These are phyloP conservation scores for Nomada lathburiana DNA, from an alignment of 2,888 invertebrate species.

Conservation along the genomic window DNA sequence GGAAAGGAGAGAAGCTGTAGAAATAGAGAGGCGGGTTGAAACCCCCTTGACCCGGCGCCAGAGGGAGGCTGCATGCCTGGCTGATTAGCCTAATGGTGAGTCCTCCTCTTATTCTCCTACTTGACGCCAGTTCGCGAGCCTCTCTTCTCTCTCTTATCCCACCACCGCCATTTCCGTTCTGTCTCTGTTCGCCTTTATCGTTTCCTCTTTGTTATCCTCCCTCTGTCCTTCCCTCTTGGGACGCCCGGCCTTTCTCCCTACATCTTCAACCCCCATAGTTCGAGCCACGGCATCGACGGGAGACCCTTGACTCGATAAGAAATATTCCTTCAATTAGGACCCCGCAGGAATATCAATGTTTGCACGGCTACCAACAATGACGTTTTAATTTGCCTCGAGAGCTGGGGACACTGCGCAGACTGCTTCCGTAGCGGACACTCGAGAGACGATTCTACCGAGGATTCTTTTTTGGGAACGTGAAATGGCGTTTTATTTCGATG, in stretches of 20 bases:
- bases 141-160: conserved; percentile 67
- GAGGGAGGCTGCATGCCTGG: conserved; percentile 79
- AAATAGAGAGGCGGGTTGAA: conserved; percentile 76
- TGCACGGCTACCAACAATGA: conserved; percentile 51
- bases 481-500: no score
- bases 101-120: conserved; percentile 81
- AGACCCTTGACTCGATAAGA: conserved; percentile 78
- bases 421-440: neutral
- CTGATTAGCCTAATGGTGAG: conserved; percentile 84
- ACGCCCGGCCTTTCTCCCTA: conserved; percentile 54
- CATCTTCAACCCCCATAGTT: conserved; percentile 44
- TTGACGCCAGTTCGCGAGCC: conserved; percentile 82
- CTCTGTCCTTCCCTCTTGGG: conserved; percentile 39
- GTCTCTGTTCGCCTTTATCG: conserved; percentile 29
- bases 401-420: conserved; percentile 27
- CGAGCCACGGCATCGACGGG: conserved; percentile 56
- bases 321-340: conserved; percentile 80
- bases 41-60: conserved; percentile 78
- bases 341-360: conserved; percentile 74
- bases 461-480: neutral
- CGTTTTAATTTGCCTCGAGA: conserved; percentile 48
- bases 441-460: neutral
- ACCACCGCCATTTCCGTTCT: conserved; percentile 40
- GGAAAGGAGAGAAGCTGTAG: conserved; percentile 68
- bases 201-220: conserved; percentile 22